Evolutionary conservation across 1,140 invertebrate species (phyloP), one percentile per base, ranked within the genome.

Genomic region (Zaprionus tsacasi): DNA sequence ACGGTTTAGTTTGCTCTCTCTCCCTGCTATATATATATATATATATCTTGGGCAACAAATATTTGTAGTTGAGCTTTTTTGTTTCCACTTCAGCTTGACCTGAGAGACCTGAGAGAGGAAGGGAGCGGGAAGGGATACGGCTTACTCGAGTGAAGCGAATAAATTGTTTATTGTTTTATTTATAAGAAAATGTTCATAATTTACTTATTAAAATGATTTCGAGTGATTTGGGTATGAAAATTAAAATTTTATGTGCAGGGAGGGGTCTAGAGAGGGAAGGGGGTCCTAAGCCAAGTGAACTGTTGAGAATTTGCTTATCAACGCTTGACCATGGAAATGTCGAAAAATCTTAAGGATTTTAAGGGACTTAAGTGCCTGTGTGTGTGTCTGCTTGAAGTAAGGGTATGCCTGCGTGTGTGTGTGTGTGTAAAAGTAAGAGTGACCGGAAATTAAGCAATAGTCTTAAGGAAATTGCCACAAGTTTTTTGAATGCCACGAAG

Each of bases 151-250:
- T 60, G 35, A 56, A 45, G 40, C 40, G 40, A 15, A 89, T 89
- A 90, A 90, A 90, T 90, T 91, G 88, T 91, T 79, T 91, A 86
- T 88, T 91, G 80, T 75, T 82, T 91, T 91, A 91, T 91, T 91
- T 89, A 91, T 91, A 86, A 69, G 78, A 55, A 74, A 83, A 82
- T 76, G 82, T 80, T 89, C 86, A 89, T 85, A 91, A 91, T 85
- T 91, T 91, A 91, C 81, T 88, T 88, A 88, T 88, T 88, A 88
- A 90, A 89, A 89, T 90, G 81, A 89, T 89, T 88, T 90, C 21
- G 81, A 88, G 85, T 89, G 85, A 89, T 89, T 89, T 89, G 85
- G 85, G 85, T 89, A 73, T 82, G 82, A 71, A 85, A 86, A 87
- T 87, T 87, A 86, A 86, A 86, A 87, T 86, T 82, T 78, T 70